Conservation (phyloP, 2,888 invertebrate genomes). For the Ennomos quercinarius region DNA sequence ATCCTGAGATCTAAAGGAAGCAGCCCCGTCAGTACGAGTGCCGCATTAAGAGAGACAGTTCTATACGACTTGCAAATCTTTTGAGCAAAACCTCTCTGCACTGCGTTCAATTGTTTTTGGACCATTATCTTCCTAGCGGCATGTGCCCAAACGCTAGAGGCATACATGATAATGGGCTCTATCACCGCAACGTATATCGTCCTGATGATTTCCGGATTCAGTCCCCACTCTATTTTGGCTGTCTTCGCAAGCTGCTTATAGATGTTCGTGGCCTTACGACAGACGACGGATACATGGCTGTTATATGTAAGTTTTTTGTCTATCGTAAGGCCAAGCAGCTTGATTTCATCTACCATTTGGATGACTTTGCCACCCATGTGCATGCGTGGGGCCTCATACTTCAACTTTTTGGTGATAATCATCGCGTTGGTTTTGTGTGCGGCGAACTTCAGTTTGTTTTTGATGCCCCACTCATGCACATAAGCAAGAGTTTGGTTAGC, state of each 20-base stretch:
- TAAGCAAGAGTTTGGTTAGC: not conserved
- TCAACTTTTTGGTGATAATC: not conserved
- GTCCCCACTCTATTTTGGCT: slow-evolving; percentile 6
- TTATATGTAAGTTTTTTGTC: not conserved
- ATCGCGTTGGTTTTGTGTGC: not conserved
- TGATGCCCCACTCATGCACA: slow-evolving; percentile 1
- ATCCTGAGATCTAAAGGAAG: slow-evolving; percentile 13
- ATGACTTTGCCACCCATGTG: slow-evolving; percentile 1
- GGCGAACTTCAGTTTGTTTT: no score
- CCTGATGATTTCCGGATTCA: slow-evolving; percentile 8
- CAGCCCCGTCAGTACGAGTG: slow-evolving; percentile 6
- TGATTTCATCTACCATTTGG: slow-evolving; percentile 2
- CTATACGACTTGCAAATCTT: slow-evolving; percentile 4
- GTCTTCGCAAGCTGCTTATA: slow-evolving; percentile 7
- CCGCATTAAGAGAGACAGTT: slow-evolving; percentile 2
- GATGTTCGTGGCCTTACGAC: slow-evolving; percentile 2
- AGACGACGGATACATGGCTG: no score
- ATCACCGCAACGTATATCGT: slow-evolving; percentile 1
- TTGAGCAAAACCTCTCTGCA: slow-evolving; percentile 3
- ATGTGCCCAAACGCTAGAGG: not conserved
- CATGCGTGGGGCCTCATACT: not conserved
- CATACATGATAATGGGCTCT: slow-evolving; percentile 4
- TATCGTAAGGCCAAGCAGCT: slow-evolving; percentile 10
- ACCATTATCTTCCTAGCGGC: not conserved
- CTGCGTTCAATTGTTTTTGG: not conserved